Conservation (phyloP, 2,888 invertebrate species). For the Microctonus aethiopoides region DNA sequence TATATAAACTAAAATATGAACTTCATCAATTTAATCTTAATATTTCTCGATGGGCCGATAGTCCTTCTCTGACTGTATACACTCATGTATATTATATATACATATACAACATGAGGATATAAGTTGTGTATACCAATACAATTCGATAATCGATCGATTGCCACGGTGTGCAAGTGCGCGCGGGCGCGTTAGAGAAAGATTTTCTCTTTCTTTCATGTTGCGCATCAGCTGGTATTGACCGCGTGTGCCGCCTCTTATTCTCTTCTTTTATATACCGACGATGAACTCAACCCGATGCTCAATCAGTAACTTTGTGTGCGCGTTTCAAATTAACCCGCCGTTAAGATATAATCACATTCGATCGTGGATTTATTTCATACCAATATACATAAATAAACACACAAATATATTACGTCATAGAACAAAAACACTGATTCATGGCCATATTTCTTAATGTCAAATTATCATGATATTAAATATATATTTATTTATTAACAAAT, state of each 20-base stretch:
- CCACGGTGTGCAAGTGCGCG: neutral
- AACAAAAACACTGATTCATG: neutral
- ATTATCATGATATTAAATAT: neutral
- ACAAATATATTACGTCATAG: neutral
- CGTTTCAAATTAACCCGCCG: slow-evolving; percentile 30
- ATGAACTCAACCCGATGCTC: slow-evolving; percentile 8
- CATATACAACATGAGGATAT: neutral
- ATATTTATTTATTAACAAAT: no score
- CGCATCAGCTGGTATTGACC: neutral
- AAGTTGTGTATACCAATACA: neutral
- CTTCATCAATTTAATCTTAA: neutral
- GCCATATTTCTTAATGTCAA: neutral
- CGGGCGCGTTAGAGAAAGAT: neutral
- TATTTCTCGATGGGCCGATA: neutral
- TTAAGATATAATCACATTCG: slow-evolving; percentile 3
- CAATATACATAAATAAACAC: neutral
- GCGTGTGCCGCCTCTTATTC: neutral
- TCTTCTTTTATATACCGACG: slow-evolving; percentile 5
- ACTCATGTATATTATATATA: no score
- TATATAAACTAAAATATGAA: neutral
- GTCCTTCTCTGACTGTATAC: no score
- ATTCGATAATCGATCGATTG: neutral
- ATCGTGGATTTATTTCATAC: slow-evolving; percentile 8
- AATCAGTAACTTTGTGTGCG: slow-evolving; percentile 1
- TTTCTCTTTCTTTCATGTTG: neutral